Percentiles rank a stretch among this genome's conserved stretches.
phyloP scores from a whole-genome alignment of 2,888 invertebrate genomes.

The Elaeidobius kamerunicus region DNA sequence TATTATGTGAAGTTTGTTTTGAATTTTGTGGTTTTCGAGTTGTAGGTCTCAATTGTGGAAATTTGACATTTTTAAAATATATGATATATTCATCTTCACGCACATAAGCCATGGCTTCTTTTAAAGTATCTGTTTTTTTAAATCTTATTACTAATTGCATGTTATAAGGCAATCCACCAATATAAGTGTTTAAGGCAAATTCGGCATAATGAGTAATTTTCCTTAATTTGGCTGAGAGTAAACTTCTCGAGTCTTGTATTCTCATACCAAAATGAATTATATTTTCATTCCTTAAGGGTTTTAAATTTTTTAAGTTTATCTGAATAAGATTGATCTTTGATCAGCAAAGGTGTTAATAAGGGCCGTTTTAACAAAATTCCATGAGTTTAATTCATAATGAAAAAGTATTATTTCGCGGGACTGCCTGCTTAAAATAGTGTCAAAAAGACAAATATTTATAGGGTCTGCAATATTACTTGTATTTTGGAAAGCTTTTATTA shows the following conservation, averaged over 20 bases:
- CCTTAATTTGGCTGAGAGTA: constrained; percentile 6
- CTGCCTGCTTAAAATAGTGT: constrained; percentile 11
- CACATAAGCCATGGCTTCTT: not conserved
- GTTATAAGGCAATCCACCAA: not conserved
- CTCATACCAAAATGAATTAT: constrained; percentile 1
- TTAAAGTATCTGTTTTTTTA: not conserved
- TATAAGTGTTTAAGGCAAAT: constrained; percentile 1
- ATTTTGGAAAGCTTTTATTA: constrained; percentile 8
- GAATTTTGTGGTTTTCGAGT: no score
- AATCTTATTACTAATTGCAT: not conserved
- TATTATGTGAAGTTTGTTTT: no score
- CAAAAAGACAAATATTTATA: constrained; percentile 7
- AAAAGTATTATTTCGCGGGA: constrained; percentile 4
- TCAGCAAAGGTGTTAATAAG: not conserved
- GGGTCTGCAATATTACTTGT: not conserved
- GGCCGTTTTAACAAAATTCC: not conserved
- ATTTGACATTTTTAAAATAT: not conserved
- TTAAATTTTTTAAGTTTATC: constrained; percentile 2
- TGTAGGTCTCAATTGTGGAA: no score
- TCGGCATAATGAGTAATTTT: not conserved
- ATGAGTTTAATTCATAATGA: not conserved
- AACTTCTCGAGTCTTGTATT: constrained; percentile 1
- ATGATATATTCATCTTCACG: constrained; percentile 1
- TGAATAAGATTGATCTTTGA: constrained; percentile 8
- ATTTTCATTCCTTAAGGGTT: constrained; percentile 5